These are phyloP conservation scores for Periophthalmus magnuspinnatus DNA, from an alignment of 2,797 vertebrate genomes.

Conservation along the genomic window DNA sequence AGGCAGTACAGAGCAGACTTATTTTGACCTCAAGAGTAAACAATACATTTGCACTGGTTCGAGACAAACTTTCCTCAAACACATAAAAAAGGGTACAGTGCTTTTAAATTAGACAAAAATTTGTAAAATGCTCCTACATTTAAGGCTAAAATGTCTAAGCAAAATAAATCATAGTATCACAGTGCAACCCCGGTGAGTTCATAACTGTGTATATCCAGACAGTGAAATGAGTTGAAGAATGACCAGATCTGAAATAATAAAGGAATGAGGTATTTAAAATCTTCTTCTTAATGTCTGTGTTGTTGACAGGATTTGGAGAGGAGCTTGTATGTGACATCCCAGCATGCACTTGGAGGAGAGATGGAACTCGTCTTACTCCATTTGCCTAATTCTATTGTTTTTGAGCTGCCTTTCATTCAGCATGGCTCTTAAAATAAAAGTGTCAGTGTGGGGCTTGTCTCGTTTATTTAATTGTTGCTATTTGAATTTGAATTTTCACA, in stretches of 20 bases:
- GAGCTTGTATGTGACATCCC: not conserved
- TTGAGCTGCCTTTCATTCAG: slow-evolving; percentile 4
- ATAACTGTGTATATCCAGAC: not conserved
- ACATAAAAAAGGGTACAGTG: not conserved
- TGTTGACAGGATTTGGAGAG: not conserved
- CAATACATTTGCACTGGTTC: no score
- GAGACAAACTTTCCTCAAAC: no score
- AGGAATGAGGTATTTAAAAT: not conserved
- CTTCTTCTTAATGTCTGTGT: not conserved
- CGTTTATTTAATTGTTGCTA: slow-evolving; percentile 9
- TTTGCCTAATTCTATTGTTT: slow-evolving; percentile 16
- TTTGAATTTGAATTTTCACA: slow-evolving; percentile 2
- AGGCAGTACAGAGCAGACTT: no score
- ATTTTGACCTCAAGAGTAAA: no score
- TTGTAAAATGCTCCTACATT: no score
- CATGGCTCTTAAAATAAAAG: slow-evolving; percentile 10
- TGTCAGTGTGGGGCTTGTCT: not conserved
- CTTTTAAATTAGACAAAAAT: no score
- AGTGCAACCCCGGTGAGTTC: not conserved
- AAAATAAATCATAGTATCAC: no score
- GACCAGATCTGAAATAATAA: not conserved
- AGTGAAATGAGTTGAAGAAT: not conserved
- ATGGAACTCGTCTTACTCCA: slow-evolving; percentile 4
- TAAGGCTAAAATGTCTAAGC: no score
- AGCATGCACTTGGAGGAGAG: not conserved